Base-by-base conservation (phyloP, 2,888 invertebrate genomes). In the Drosophila ezoana region DNA sequence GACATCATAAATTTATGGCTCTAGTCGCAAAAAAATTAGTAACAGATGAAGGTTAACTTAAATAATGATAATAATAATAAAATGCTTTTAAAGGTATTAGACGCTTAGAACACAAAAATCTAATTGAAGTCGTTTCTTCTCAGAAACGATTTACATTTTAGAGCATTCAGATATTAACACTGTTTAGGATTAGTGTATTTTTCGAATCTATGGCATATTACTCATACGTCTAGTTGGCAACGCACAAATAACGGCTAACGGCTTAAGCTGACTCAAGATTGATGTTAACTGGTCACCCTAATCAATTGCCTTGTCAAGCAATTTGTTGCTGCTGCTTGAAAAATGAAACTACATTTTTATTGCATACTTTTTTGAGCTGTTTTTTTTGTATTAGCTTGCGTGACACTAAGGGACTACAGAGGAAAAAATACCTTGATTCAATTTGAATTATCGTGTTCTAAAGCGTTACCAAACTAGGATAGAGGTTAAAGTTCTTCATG, bases 301-400 rank as follows among this genome's bases (percentile, higher is more conserved):
- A 57, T 32, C 58, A 37, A 57, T 48, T 57, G 48, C 60, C 44
- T 63, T 44, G 63, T 37, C 23, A 44, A n/a, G 20, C 52, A 64
- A 44, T 65, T 45, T 58, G 38, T 23, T 44, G 35, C 37, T 63
- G 37, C 38, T 43, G 33, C 37, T 14, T 33, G 37, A 32, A 53
- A 32, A 53, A 32, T 47, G 48, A 72, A 54, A 66, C 28, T 23
- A 40, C 14, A 43, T 23, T 68, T 74, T 18, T 47, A 51, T 72
- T 56, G 77, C 74, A 72, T 75, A 77, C 62, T 77, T 74, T 33
- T 52, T 40, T 43, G 77, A 3, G 52, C 65, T 1, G 20, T 13
- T 4, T 32, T 4, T 32, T 44, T 18, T 23, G 43, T 23, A 14
- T n/a, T 4, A 40, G 38, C 52, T 52, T 35, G 32, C 37, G 37